Base-by-base conservation (phyloP, 92 coral and sea anemone species). In the Heliopora coerulea region DNA sequence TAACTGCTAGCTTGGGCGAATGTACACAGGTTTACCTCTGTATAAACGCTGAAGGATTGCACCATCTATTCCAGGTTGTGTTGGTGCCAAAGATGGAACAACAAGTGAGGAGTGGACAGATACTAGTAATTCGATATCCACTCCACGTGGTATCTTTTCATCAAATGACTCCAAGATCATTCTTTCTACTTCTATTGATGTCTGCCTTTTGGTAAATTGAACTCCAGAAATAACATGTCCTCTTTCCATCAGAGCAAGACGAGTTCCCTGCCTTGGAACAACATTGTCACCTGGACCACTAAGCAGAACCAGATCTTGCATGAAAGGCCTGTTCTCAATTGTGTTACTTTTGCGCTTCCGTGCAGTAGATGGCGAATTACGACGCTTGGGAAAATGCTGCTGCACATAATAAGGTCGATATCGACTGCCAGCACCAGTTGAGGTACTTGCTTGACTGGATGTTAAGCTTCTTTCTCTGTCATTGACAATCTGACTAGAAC, bases 161-260 rank as follows among this genome's bases (percentile, higher is more conserved):
- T n/a, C n/a, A n/a, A n/a, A n/a, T n/a, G n/a, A n/a, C n/a, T 65
- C 72, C 10, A 65, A 13, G 26, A 65, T 65, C 27, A 50, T 65
- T 65, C 49, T 12, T 40, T 65, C 72, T 21, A 65, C 54, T 5
- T 65, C 49, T 4, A n/a, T 18, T 50, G n/a, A 13, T 15, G 72
- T 5, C 52, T 31, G 48, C 5, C 49, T 40, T 48, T 40, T 65
- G 3, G 49, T 65, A 23, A 65, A 65, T 40, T 4, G 8, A 50
- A 49, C 31, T 49, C 76, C 88, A 32, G 81, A 57, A 20, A 83
- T 72, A 1, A 79, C 83, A 65, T 83, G 84, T 41, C 88, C 88
- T 25, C 79, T 70, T 59, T 79, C 84, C 21, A 44, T 72, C 17
- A 79, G 62, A 19, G 52, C 32, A 19, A 72, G 42, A 28, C 72